Evolutionary conservation across 2,113 vertebrate species (phyloP).

Genomic region (Erythrolamprus reginae): DNA sequence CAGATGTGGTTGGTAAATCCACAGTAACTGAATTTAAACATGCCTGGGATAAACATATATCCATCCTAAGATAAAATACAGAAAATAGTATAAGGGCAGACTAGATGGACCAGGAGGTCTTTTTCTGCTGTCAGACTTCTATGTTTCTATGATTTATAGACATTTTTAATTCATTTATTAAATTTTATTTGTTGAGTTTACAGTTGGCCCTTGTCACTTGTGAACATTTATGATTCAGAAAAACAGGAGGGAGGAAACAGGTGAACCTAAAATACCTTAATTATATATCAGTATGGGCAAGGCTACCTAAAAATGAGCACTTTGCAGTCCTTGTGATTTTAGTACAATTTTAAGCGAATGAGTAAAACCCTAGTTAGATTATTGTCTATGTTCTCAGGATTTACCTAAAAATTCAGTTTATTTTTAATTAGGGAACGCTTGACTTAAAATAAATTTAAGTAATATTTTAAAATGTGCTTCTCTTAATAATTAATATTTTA

Average conservation of each 20-base stretch:
- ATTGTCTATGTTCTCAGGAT: background rate
- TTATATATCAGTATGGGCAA: background rate
- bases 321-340: background rate
- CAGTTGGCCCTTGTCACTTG: background rate
- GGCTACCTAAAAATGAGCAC: background rate
- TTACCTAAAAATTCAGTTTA: background rate
- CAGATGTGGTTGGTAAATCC: too few relatives aligned
- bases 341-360: background rate
- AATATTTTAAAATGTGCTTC: background rate
- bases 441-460: background rate
- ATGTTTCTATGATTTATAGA: too few relatives aligned
- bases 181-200: background rate
- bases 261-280: background rate
- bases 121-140: too few relatives aligned
- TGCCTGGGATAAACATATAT: too few relatives aligned
- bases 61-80: too few relatives aligned
- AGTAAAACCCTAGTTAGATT: background rate
- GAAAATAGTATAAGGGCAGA: too few relatives aligned
- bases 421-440: background rate
- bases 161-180: too few relatives aligned
- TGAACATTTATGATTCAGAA: background rate
- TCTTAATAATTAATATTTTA: background rate
- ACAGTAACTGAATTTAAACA: too few relatives aligned
- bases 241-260: background rate
- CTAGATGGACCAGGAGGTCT: too few relatives aligned